Percentiles rank a stretch among this genome's conserved stretches.
These are phyloP conservation scores for Muntiacus reevesi DNA, from an alignment of 2,113 vertebrate species.

Conservation along the genomic window DNA sequence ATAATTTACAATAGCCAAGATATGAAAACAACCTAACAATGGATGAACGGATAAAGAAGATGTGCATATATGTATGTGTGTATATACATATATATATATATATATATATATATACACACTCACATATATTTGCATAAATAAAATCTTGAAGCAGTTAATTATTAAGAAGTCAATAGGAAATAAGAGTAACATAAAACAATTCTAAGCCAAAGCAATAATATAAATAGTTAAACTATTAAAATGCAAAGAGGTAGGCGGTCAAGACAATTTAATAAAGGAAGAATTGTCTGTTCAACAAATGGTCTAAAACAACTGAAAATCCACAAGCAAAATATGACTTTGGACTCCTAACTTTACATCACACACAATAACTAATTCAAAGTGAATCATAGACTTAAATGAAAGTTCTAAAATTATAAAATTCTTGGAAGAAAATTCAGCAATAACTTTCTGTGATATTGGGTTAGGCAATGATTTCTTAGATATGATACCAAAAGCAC, in stretches of 20 bases:
- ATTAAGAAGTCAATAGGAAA: not conserved
- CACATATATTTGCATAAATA: not conserved
- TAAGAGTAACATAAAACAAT: not conserved
- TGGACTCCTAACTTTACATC: not conserved
- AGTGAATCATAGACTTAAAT: not conserved
- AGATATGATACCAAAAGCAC: not conserved
- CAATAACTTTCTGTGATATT: not conserved
- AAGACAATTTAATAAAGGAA: not conserved
- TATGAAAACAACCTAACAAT: not conserved
- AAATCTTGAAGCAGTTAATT: not conserved
- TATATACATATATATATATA: accelerated
- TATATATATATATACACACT: not conserved
- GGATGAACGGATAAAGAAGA: not conserved
- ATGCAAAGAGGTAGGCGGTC: not conserved
- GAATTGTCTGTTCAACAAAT: not conserved
- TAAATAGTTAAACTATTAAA: not conserved
- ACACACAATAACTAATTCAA: not conserved
- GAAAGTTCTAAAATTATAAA: not conserved
- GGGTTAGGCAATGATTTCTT: not conserved
- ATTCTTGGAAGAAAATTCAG: not conserved
- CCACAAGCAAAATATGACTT: not conserved
- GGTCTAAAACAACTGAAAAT: not conserved
- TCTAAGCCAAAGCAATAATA: not conserved
- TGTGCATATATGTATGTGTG: not conserved
- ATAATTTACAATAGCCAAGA: not conserved